These are phyloP conservation scores for Monochamus alternatus DNA, from an alignment of 2,888 invertebrate species.

Conservation along the genomic window DNA sequence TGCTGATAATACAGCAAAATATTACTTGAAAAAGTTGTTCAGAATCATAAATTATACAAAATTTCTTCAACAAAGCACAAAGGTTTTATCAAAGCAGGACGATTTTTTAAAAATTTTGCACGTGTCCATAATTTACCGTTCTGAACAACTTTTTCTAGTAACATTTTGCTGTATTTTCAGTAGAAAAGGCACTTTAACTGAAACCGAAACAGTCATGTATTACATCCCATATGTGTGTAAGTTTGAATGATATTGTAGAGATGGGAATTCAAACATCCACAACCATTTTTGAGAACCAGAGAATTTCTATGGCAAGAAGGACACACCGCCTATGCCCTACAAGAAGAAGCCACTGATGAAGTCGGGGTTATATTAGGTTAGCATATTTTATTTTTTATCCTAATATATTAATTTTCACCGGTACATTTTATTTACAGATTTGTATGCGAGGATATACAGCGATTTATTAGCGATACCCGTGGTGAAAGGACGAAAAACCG, in stretches of 20 bases:
- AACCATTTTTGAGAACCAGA: conserved; percentile 97
- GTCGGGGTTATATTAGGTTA: conserved; percentile 83
- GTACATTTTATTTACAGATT: conserved; percentile 71
- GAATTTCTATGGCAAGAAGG: conserved; percentile 99
- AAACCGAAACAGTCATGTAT: too few relatives aligned
- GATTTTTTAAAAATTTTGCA: too few relatives aligned
- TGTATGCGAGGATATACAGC: conserved; percentile 94
- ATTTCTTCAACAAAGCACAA: too few relatives aligned
- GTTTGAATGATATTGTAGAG: conserved; percentile 75
- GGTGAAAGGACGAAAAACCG: conserved; percentile 95
- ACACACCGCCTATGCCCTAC: conserved; percentile 92
- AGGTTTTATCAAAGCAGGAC: too few relatives aligned
- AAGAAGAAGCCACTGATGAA: conserved; percentile 91
- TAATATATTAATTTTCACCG: not conserved
- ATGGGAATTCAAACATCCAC: conserved; percentile 99
- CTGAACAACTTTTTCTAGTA: too few relatives aligned
- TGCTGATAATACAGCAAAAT: too few relatives aligned
- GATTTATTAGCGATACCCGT: conserved; percentile 95
- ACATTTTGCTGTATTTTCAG: too few relatives aligned
- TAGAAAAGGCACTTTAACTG: too few relatives aligned
- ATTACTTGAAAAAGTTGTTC: too few relatives aligned
- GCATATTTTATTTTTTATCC: conserved; percentile 80
- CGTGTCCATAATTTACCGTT: too few relatives aligned
- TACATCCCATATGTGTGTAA: too few relatives aligned
- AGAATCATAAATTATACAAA: too few relatives aligned